Conservation (phyloP, 2,888 invertebrate species). For the Epistrophe grossulariae region DNA sequence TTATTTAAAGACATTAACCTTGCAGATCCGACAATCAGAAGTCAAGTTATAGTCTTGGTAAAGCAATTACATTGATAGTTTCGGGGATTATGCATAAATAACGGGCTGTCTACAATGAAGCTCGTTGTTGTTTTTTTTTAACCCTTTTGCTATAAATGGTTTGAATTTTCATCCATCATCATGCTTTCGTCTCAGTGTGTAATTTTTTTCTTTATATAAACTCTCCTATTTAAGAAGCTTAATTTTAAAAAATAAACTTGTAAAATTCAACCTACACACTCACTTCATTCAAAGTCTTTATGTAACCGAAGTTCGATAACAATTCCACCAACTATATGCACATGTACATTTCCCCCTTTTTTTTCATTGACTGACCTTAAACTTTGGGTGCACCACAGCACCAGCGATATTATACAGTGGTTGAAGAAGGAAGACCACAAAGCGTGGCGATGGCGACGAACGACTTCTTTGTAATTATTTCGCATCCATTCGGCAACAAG, state of each 20-base stretch:
- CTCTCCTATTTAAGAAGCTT: too few species aligned
- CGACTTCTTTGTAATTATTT: conserved; percentile 60
- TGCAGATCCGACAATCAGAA: too few species aligned
- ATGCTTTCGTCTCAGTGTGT: too few species aligned
- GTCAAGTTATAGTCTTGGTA: too few species aligned
- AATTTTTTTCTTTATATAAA: too few species aligned
- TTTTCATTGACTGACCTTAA: conserved; percentile 57
- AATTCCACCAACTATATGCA: neutral
- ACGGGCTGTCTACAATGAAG: too few species aligned
- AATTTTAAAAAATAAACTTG: neutral
- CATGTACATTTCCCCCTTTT: neutral
- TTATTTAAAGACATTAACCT: too few species aligned
- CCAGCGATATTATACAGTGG: neutral
- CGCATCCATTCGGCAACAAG: conserved; percentile 60
- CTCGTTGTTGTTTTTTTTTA: too few species aligned
- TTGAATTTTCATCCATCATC: too few species aligned
- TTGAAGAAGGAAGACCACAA: conserved; percentile 42
- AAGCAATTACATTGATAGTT: too few species aligned
- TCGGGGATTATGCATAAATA: too few species aligned
- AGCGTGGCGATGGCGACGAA: conserved; percentile 48
- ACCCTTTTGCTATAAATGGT: too few species aligned
- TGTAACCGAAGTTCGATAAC: conserved; percentile 48
- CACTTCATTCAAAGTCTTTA: conserved; percentile 12
- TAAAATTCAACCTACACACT: neutral
- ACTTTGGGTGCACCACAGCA: conserved; percentile 32